Evolutionary conservation across 2,113 vertebrate species (phyloP).

Genomic region (Elachura formosa): DNA sequence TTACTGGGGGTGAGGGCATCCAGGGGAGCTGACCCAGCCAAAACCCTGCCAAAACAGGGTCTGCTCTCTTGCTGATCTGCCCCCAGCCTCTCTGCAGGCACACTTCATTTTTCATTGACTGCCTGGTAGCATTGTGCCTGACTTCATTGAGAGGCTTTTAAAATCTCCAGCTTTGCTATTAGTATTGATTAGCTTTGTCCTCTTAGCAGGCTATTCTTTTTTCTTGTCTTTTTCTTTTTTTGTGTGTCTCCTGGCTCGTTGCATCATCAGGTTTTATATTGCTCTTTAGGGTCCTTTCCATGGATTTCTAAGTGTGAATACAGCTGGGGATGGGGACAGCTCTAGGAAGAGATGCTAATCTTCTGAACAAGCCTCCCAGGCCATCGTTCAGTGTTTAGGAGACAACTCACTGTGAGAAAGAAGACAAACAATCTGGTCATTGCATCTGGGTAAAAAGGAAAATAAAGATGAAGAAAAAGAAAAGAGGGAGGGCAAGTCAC

Average conservation of each 20-base stretch:
- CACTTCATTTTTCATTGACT: background rate
- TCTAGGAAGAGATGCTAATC: background rate
- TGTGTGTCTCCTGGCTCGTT: background rate
- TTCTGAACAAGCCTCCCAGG: background rate
- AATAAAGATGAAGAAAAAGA: background rate
- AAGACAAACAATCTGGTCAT: background rate
- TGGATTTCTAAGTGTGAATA: conserved; percentile 25
- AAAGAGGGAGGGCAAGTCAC: background rate
- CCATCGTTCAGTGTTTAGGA: background rate
- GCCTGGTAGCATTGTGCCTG: background rate
- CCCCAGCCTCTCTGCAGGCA: background rate
- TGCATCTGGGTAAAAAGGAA: background rate
- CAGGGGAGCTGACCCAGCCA: background rate
- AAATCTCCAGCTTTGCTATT: conserved; percentile 48
- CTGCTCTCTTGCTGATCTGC: background rate
- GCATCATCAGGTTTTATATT: background rate
- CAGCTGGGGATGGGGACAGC: background rate
- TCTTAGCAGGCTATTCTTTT: conserved; percentile 64
- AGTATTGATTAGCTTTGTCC: conserved; percentile 68
- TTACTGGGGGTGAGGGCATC: background rate
- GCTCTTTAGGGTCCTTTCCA: background rate
- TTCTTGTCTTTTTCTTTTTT: background rate
- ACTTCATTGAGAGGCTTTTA: conserved; percentile 71
- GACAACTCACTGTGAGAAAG: background rate
- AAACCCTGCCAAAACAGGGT: background rate